A percentile compares a stretch with the other conserved stretches of the same genome.
These are phyloP conservation scores for Mermis nigrescens DNA, from an alignment of 2,888 invertebrate species.

Conservation along the genomic window DNA sequence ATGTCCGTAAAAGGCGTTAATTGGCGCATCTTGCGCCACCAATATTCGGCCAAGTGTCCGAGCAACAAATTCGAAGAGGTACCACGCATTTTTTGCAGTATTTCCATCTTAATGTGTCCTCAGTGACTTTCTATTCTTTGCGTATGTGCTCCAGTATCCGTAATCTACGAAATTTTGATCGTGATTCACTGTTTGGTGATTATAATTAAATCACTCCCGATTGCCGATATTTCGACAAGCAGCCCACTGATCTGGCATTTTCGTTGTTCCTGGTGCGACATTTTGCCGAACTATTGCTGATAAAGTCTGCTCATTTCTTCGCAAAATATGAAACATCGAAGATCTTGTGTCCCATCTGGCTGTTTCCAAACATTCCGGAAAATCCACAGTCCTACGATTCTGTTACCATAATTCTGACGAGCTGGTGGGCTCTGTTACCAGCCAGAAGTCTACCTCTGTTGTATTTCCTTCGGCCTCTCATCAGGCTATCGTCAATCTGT, in stretches of 20 bases:
- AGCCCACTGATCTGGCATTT: neutral
- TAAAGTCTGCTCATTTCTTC: neutral
- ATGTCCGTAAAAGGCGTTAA: neutral
- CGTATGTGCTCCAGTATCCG: too few relatives aligned
- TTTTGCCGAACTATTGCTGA: neutral
- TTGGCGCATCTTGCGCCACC: neutral
- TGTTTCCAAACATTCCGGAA: conserved; percentile 5
- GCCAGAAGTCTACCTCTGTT: neutral
- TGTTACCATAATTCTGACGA: conserved; percentile 1
- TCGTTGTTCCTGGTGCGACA: conserved; percentile 2
- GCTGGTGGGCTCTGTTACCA: conserved; percentile 3
- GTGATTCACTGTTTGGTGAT: neutral
- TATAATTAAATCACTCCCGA: neutral
- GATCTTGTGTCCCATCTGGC: neutral
- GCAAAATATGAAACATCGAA: conserved; percentile 2
- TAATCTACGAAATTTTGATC: neutral
- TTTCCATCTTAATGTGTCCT: neutral
- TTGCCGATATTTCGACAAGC: neutral
- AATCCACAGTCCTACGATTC: conserved; percentile 2
- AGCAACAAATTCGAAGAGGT: neutral
- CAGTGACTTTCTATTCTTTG: conserved; percentile 1
- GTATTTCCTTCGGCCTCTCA: conserved; percentile 1
- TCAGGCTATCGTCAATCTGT: conserved; percentile 6
- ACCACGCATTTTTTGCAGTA: neutral
- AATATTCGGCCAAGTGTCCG: neutral